Percentiles rank a stretch among this genome's conserved stretches.
Conservation (phyloP, 2,888 invertebrate genomes). For the Drosophila falleni region DNA sequence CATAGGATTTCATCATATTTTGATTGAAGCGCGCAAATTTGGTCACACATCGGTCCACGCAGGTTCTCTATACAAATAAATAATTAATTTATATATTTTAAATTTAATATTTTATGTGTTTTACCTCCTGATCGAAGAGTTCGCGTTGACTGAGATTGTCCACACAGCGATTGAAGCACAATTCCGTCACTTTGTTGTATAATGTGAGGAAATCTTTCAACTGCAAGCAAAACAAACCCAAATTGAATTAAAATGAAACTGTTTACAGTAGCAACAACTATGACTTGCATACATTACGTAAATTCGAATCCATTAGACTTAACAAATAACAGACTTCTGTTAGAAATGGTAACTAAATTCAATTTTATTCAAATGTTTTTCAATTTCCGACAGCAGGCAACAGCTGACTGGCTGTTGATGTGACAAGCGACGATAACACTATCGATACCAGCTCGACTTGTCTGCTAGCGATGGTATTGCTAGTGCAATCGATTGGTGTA, state of each 20-base stretch:
- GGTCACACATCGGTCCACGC: slow-evolving; percentile 83
- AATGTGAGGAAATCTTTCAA: slow-evolving; percentile 85
- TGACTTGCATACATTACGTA: slow-evolving; percentile 49
- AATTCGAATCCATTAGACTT: slow-evolving; percentile 51
- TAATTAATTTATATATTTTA: neutral
- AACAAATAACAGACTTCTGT: neutral
- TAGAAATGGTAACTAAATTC: slow-evolving; percentile 18
- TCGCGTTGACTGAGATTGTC: slow-evolving; percentile 83
- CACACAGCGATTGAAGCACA: slow-evolving; percentile 84
- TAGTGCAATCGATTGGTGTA: neutral
- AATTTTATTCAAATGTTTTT: slow-evolving; percentile 41
- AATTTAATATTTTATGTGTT: neutral
- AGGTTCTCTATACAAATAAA: slow-evolving; percentile 65
- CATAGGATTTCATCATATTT: slow-evolving; percentile 84
- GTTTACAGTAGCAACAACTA: neutral
- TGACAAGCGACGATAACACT: slow-evolving; percentile 13
- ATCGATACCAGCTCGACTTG: too few species aligned
- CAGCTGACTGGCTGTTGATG: slow-evolving; percentile 42
- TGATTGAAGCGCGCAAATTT: slow-evolving; percentile 85
- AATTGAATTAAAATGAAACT: neutral
- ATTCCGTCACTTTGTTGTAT: slow-evolving; percentile 85
- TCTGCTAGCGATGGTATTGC: too few species aligned
- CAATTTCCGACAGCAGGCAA: slow-evolving; percentile 15
- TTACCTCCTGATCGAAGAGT: slow-evolving; percentile 78
- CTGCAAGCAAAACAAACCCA: slow-evolving; percentile 56